Conservation (phyloP, 2,888 invertebrate genomes). For the Harmothoe impar region DNA sequence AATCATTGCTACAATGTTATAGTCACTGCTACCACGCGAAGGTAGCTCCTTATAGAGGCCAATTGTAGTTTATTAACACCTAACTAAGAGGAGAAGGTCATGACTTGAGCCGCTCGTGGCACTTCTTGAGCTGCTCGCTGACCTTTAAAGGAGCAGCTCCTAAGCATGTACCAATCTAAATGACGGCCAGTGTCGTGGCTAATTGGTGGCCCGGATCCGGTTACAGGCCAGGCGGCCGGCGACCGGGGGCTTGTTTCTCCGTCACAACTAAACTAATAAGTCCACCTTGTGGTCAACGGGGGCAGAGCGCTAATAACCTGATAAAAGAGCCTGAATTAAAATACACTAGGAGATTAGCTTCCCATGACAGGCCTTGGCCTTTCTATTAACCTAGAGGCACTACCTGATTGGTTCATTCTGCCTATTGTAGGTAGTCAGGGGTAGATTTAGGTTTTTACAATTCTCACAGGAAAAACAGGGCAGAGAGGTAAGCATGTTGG, state of each 20-base stretch:
- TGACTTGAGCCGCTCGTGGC: neutral
- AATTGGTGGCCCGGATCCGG: neutral
- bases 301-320: too few species aligned
- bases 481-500: too few species aligned
- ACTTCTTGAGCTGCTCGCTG: neutral
- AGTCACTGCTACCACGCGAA: too few species aligned
- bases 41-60: neutral
- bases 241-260: neutral
- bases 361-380: too few species aligned
- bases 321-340: too few species aligned
- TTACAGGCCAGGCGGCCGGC: neutral
- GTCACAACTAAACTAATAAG: slow-evolving; percentile 42
- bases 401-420: too few species aligned
- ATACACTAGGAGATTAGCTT: too few species aligned
- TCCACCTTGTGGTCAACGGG: neutral
- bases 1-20: too few species aligned
- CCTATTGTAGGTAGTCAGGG: too few species aligned
- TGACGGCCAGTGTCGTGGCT: neutral
- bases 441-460: too few species aligned
- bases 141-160: neutral
- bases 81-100: neutral
- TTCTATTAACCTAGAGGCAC: too few species aligned
- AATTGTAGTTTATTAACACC: neutral
- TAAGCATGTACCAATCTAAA: neutral
- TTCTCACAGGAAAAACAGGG: too few species aligned